A percentile compares a stretch with the other conserved stretches of the same genome.
phyloP scores from a whole-genome alignment of 2,113 vertebrate species.

The Colaptes auratus region DNA sequence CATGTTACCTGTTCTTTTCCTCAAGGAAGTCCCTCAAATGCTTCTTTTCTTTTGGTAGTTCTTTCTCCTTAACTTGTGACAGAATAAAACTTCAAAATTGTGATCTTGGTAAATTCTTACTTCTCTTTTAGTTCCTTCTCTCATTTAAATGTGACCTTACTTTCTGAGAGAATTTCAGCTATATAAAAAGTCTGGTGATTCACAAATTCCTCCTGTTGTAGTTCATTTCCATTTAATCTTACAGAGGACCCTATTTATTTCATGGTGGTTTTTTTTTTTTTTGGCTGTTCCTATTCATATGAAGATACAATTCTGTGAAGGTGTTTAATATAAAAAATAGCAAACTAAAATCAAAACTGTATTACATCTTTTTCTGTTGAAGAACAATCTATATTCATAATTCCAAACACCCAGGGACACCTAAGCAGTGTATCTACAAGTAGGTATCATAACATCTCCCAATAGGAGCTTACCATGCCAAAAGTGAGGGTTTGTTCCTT shows the following conservation, averaged over 20 bases:
- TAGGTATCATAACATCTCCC: neutral
- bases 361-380: neutral
- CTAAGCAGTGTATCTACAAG: neutral
- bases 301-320: neutral
- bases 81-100: neutral
- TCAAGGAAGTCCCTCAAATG: neutral
- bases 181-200: neutral
- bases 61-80: neutral
- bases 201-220: neutral
- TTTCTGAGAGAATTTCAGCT: neutral
- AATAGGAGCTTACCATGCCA: neutral
- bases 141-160: neutral
- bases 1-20: neutral
- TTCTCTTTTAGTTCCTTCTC: neutral
- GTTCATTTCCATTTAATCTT: neutral
- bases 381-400: neutral
- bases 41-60: neutral
- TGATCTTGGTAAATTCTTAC: neutral
- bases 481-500: neutral
- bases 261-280: neutral
- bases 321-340: neutral
- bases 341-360: neutral
- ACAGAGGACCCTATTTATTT: neutral
- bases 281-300: neutral
- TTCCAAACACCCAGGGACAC: neutral